Conservation (phyloP, 2,888 invertebrate genomes). For the Drosophila mayaguana region DNA sequence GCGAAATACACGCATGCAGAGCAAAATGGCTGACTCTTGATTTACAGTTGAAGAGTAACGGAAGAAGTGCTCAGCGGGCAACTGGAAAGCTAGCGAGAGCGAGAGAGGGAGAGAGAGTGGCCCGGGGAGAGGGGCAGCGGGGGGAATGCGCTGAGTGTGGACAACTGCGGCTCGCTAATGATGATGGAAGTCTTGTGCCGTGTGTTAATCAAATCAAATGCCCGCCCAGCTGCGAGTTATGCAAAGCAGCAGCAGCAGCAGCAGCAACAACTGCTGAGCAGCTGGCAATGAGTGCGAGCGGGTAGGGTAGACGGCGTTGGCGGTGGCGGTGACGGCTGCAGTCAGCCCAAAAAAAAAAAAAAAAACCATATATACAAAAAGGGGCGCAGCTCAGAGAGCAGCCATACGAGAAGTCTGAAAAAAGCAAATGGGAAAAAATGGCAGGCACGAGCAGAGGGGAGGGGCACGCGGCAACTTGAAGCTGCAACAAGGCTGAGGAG, state of each 20-base stretch:
- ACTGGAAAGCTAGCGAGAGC: background rate
- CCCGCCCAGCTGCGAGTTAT: constrained; percentile 50
- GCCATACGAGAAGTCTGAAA: constrained; percentile 25
- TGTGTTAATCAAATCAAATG: constrained; percentile 74
- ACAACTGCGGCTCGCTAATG: constrained; percentile 60
- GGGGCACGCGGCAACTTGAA: constrained; percentile 9
- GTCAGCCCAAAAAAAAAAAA: constrained; percentile 54
- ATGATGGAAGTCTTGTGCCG: constrained; percentile 68
- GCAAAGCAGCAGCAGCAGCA: constrained; percentile 58
- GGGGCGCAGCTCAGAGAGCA: constrained; percentile 64
- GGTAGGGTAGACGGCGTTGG: constrained; percentile 48
- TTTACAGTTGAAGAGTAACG: constrained; percentile 73
- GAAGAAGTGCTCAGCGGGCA: constrained; percentile 56
- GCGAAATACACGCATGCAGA: background rate
- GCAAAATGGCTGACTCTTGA: constrained; percentile 58
- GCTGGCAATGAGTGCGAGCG: constrained; percentile 14
- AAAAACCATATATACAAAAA: constrained; percentile 65
- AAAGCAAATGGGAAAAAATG: constrained; percentile 54
- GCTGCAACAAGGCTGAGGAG: constrained; percentile 22
- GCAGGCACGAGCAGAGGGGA: constrained; percentile 51
- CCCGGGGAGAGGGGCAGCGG: background rate
- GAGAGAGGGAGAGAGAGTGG: background rate
- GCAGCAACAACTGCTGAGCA: constrained; percentile 8
- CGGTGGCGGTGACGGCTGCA: constrained; percentile 63
- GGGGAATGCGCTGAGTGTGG: background rate